Base-by-base conservation (phyloP, 2,888 invertebrate genomes). In the Sclerodermus sp. region DNA sequence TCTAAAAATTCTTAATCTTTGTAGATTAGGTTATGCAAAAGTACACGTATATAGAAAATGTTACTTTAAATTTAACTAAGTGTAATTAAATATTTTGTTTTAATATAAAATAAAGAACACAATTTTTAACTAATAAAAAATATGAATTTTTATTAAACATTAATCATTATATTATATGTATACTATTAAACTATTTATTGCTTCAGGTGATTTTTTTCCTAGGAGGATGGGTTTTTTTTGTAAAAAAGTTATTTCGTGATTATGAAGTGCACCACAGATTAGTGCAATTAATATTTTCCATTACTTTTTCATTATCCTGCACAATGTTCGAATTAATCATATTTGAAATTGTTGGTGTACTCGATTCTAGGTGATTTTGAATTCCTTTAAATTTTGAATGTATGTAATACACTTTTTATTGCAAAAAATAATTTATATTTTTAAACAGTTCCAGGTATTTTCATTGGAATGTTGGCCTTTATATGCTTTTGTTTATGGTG, bases 261-360 rank as follows among this genome's bases (percentile, higher is more conserved):
- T 99, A 99, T 82, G 98, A 99, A 82, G 94, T 97, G 4, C 93
- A 96, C 67, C 95, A 98, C 75, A 86, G 91, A 53, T 82, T 94
- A 51, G 96, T 99, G 1, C 94, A 98, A 77, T 81, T 98, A 3
- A 93, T 97, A 72, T 99, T 99, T 79, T 96, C 98, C 0, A 84
- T 90, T 18, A 99, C 96, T 31, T 94, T 99, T 76, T 91, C 98
- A 0, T 82, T 99, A 13, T 98, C 98, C 17, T 96, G 98, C 73
- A 95, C 96, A 1, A 96, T 99, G 95, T 99, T 99, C 79, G 98
- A 99, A 78, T 82, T 99, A 50, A 98, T 99, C 55, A 99, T 99
- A 74, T 99, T 99, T 81, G 99, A 99, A 83, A 99, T 99, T 62
- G 83, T 97, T 52, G 96, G 92, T 29, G 87, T 96, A 60, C 81